Base-by-base conservation (phyloP, 1,140 invertebrate species). In the Pteromalus puparum region DNA sequence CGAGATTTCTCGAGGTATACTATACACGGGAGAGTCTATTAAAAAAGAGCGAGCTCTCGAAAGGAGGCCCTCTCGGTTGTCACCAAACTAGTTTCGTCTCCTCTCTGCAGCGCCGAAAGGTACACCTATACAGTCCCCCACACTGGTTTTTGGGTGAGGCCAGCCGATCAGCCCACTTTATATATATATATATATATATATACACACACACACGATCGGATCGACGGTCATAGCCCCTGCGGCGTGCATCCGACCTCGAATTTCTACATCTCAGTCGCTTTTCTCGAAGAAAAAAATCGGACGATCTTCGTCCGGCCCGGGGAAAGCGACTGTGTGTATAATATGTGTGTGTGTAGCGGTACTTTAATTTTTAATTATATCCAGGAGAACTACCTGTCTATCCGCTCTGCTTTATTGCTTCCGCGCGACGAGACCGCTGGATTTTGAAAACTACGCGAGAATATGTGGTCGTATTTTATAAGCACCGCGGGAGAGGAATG, bases 31-130 rank as follows among this genome's bases (percentile, higher is more conserved):
- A 28, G 9, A 74, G 72, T 74, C 72, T 74, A 42, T 74, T 42
- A 74, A 74, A 74, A 34, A 30, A 74, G 72, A 74, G 28, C 28
- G 28, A 74, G 74, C 67, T 53, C 30, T 34, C 48, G 76, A 61
- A 78, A 82, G 72, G 65, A 77, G 38, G 61, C 78, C 30, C 72
- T 77, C 48, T 26, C 38, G 26, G 12, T 28, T 85, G 84, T 73
- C 85, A 75, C 85, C 42, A 83, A 83, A 86, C 68, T 61, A 70
- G 81, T 83, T 83, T 75, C 48, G 18, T 28, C 28, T 77, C 46
- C 28, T 77, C 46, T 82, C 67, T 7, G 67, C 24, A n/a, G 53
- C 53, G 15, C 34, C 21, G 3, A 82, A 65, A 65, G 13, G 2
- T 74, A 12, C 28, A n/a, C 13, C 4, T 18, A 10, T 15, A 30